These are phyloP conservation scores for Leucophenga varia DNA, from an alignment of 1,140 invertebrate genomes.

Conservation along the genomic window DNA sequence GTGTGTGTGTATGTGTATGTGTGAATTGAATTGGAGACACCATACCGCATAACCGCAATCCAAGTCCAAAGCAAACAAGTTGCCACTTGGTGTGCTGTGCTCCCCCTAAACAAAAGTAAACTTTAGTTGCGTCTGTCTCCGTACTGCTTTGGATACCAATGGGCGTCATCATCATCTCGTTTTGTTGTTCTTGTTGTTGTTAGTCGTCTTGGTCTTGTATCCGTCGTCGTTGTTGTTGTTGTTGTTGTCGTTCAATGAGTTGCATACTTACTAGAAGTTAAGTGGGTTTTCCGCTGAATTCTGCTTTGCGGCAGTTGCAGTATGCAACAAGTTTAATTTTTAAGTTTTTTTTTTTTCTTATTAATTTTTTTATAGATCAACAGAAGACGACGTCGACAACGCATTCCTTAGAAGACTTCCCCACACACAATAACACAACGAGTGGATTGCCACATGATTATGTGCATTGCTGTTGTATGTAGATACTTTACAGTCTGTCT, in stretches of 20 bases:
- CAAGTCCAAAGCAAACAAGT: slow-evolving; percentile 37
- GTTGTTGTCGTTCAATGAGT: background rate
- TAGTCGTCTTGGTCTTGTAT: too few relatives aligned
- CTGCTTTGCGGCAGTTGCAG: slow-evolving; percentile 29
- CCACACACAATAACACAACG: too few relatives aligned
- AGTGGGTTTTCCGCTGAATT: slow-evolving; percentile 38
- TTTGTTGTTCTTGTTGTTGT: too few relatives aligned
- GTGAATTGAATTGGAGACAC: slow-evolving; percentile 4
- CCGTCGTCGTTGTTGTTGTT: background rate
- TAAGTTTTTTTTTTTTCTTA: too few relatives aligned
- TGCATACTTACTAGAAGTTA: slow-evolving; percentile 9
- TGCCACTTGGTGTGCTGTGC: slow-evolving; percentile 12
- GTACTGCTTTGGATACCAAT: background rate
- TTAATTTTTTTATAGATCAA: too few relatives aligned
- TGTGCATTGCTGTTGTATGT: too few relatives aligned
- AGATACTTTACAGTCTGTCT: too few relatives aligned
- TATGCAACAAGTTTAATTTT: too few relatives aligned
- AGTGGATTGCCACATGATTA: too few relatives aligned
- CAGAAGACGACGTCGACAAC: too few relatives aligned
- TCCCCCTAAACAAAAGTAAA: slow-evolving; percentile 15
- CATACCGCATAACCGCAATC: background rate
- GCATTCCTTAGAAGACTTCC: too few relatives aligned
- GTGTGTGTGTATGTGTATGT: background rate
- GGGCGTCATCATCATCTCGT: too few relatives aligned
- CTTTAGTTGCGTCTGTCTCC: background rate